These are phyloP conservation scores for Dipodomys merriami DNA, from an alignment of 2,113 vertebrate genomes.

Conservation along the genomic window DNA sequence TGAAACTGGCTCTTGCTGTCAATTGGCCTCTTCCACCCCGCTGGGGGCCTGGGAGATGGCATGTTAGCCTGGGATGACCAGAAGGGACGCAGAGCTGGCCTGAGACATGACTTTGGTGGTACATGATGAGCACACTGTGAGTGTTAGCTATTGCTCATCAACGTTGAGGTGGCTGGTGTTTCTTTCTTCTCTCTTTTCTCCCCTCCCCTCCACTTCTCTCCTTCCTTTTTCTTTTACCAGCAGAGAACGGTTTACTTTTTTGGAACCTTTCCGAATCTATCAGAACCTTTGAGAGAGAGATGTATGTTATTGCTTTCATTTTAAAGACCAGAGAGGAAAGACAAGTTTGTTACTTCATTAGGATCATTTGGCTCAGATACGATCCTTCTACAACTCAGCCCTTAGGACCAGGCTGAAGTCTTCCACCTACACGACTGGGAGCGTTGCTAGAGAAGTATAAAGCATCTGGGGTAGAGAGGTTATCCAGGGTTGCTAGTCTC, in stretches of 20 bases:
- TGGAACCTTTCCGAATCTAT: not conserved
- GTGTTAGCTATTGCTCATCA: too few relatives aligned
- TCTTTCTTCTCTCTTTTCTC: not conserved
- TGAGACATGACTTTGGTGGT: not conserved
- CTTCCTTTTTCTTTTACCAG: not conserved
- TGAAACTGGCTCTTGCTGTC: accelerated
- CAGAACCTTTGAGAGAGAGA: too few relatives aligned
- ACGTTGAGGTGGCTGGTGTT: not conserved
- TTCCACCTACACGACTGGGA: too few relatives aligned
- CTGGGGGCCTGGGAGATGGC: accelerated
- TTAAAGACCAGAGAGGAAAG: not conserved
- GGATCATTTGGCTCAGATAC: not conserved
- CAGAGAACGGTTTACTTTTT: not conserved
- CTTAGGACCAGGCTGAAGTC: accelerated
- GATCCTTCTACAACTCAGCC: not conserved
- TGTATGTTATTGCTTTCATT: not conserved
- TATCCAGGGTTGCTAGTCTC: not conserved
- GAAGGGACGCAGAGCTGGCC: not conserved
- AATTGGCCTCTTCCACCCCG: not conserved
- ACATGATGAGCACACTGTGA: accelerated
- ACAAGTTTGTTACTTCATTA: not conserved
- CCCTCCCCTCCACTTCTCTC: too few relatives aligned
- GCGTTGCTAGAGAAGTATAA: too few relatives aligned
- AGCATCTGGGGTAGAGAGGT: too few relatives aligned
- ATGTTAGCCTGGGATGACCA: not conserved